Conservation (phyloP, 2,113 vertebrate species). For the Perca fluviatilis region DNA sequence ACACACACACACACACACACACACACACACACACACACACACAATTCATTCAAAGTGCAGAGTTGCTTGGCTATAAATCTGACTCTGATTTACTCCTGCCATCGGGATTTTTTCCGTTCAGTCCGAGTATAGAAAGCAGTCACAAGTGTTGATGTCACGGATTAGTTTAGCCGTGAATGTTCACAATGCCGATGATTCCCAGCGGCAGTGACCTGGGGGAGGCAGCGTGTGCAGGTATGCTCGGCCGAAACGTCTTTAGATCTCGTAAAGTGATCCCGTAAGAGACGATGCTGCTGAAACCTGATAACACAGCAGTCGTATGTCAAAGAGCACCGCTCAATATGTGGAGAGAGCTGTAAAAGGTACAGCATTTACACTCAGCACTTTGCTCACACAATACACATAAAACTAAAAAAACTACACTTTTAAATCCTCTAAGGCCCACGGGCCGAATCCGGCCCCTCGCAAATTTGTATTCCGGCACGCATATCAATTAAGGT, state of each 20-base stretch:
- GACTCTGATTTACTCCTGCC: not conserved
- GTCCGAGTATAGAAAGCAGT: not conserved
- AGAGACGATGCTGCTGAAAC: constrained; percentile 9
- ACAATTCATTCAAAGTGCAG: no score
- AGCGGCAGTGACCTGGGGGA: not conserved
- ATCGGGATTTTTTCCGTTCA: not conserved
- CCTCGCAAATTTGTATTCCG: no score
- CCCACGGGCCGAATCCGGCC: no score
- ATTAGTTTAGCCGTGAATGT: constrained; percentile 1
- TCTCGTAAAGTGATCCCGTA: constrained; percentile 4
- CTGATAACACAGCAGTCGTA: not conserved
- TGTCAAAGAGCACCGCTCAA: not conserved
- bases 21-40: no score
- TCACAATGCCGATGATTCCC: not conserved
- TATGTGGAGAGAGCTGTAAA: not conserved
- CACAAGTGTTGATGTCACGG: not conserved
- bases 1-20: no score
- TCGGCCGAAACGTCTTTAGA: not conserved
- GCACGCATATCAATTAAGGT: no score
- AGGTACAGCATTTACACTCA: not conserved
- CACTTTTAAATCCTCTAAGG: no score
- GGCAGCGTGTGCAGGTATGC: constrained; percentile 3
- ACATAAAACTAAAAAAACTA: no score
- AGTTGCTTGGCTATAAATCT: no score
- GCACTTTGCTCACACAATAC: not conserved